Evolutionary conservation across 2,888 invertebrate species (phyloP).

Genomic region (Drosophila sordidula): DNA sequence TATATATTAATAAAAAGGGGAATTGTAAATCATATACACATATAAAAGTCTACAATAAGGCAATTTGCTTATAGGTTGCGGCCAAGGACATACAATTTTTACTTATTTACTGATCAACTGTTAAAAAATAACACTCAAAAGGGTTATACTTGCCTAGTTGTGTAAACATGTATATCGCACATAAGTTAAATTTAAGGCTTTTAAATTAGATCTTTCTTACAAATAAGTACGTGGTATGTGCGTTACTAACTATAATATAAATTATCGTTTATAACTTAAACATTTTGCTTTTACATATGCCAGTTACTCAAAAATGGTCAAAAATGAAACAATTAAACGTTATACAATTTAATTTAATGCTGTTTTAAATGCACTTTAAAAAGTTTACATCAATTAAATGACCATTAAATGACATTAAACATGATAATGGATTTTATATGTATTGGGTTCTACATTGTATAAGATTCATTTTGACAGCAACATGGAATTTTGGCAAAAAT

Average conservation of each 20-base stretch:
- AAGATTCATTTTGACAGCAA: slow-evolving; percentile 52
- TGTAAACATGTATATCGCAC: slow-evolving; percentile 10
- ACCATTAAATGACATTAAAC: slow-evolving; percentile 41
- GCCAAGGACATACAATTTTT: slow-evolving; percentile 35
- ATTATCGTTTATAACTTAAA: slow-evolving; percentile 38
- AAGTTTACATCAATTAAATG: slow-evolving; percentile 62
- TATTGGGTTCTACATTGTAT: slow-evolving; percentile 42
- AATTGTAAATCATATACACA: slow-evolving; percentile 71
- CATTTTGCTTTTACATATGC: slow-evolving; percentile 20
- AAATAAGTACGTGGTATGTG: slow-evolving; percentile 73
- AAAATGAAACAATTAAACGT: slow-evolving; percentile 34
- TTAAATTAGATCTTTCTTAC: slow-evolving; percentile 62
- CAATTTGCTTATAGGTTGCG: slow-evolving; percentile 49
- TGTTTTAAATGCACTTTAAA: slow-evolving; percentile 74
- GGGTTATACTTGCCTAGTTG: slow-evolving; percentile 5
- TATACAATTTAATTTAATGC: slow-evolving; percentile 41
- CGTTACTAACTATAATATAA: slow-evolving; percentile 53
- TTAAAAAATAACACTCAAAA: slow-evolving; percentile 16
- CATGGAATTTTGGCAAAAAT: slow-evolving; percentile 66
- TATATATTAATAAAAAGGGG: slow-evolving; percentile 59
- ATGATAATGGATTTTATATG: slow-evolving; percentile 29
- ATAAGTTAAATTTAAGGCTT: slow-evolving; percentile 41
- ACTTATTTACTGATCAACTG: slow-evolving; percentile 21
- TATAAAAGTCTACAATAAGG: slow-evolving; percentile 75
- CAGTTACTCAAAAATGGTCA: slow-evolving; percentile 19